phyloP scores from a whole-genome alignment of 2,113 vertebrate species.

The Apodemus speciosus region DNA sequence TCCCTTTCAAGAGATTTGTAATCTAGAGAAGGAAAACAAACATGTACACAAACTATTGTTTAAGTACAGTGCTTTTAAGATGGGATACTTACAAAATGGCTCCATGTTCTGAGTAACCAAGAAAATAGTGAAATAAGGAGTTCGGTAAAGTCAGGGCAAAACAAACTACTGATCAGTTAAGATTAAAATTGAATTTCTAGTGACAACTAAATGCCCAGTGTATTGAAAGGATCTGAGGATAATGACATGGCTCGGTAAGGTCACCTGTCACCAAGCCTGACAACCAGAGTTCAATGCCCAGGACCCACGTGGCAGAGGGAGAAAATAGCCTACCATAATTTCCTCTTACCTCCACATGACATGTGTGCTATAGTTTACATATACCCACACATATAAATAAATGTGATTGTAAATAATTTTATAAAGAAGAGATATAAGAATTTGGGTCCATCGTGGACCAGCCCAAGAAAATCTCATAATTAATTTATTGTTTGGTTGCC shows the following conservation, averaged over 20 bases:
- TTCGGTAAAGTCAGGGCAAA: neutral
- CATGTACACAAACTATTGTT: neutral
- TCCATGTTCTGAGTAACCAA: slow-evolving; percentile 46
- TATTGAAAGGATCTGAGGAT: neutral
- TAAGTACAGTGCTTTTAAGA: slow-evolving; percentile 35
- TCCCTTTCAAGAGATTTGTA: slow-evolving; percentile 44
- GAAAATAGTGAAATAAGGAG: neutral
- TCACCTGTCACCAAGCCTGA: neutral
- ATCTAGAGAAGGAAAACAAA: slow-evolving; percentile 34
- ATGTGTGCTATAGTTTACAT: no score
- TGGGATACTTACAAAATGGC: slow-evolving; percentile 3
- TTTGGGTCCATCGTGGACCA: neutral
- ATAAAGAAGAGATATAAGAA: neutral
- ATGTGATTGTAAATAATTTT: neutral
- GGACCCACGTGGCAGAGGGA: neutral
- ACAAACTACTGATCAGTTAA: neutral
- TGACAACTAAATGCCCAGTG: neutral
- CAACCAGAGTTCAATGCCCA: neutral
- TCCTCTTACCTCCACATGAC: neutral
- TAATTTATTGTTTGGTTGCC: neutral
- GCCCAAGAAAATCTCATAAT: neutral
- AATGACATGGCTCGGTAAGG: no score
- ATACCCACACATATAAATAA: neutral
- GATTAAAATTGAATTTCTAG: neutral
- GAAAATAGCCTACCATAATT: neutral